phyloP scores from a whole-genome alignment of 1,140 invertebrate species.

The Caenorhabditis inopinata region DNA sequence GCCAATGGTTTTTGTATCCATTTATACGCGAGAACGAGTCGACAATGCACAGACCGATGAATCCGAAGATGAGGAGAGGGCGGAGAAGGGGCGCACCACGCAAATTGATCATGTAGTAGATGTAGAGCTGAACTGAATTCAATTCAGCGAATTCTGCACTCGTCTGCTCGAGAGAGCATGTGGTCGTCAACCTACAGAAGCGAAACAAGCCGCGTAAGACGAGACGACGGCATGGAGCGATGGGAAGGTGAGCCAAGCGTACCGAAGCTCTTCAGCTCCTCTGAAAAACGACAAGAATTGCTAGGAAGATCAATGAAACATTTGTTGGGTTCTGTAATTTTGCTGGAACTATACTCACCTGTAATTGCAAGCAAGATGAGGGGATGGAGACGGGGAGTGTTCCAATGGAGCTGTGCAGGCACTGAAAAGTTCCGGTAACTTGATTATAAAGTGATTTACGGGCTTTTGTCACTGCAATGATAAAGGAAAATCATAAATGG shows the following conservation, averaged over 20 bases:
- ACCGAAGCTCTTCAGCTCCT: constrained; percentile 62
- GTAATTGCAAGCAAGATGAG: constrained; percentile 64
- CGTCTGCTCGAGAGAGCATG: background rate
- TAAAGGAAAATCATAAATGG: too few species aligned
- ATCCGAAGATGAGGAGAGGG: constrained; percentile 65
- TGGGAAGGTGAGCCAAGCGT: constrained; percentile 66
- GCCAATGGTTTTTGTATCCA: constrained; percentile 66
- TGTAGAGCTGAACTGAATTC: constrained; percentile 57
- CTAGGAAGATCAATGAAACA: too few species aligned
- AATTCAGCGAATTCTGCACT: background rate
- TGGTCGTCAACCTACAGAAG: constrained; percentile 54
- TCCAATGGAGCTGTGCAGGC: constrained; percentile 65
- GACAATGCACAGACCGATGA: constrained; percentile 62
- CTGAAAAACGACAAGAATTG: background rate
- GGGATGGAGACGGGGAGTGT: constrained; percentile 65
- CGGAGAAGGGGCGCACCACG: constrained; percentile 63
- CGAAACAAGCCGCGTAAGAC: constrained; percentile 61
- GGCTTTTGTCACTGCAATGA: too few species aligned
- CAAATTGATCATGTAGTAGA: constrained; percentile 66
- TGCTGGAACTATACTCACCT: background rate
- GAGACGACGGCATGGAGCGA: constrained; percentile 66
- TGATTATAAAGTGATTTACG: too few species aligned
- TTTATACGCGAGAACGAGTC: constrained; percentile 66
- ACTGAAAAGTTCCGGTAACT: too few species aligned
- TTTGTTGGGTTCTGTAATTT: too few species aligned